Base-by-base conservation (phyloP, 2,888 invertebrate genomes). In the Aquatica leii region DNA sequence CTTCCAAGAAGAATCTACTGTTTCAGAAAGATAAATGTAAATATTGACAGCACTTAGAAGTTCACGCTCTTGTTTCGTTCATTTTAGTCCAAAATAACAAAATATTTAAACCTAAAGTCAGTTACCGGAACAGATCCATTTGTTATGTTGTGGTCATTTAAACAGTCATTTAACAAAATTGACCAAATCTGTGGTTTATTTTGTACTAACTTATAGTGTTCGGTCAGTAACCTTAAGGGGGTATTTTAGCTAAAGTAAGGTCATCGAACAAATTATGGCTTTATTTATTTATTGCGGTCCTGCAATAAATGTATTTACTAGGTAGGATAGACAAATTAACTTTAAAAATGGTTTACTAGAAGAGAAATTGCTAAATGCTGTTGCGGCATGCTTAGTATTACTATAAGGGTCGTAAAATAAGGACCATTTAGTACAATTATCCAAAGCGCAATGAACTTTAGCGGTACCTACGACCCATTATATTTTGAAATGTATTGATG, bases 111-210 rank as follows among this genome's bases (percentile, higher is more conserved):
- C 43, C 34, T 20, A 59, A 53, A 12, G n/a, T 34, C 46, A 53
- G 52, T 40, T 37, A 15, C 54, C 54, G 40, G 46, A 55, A 60
- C 54, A 50, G 54, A 60, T 60, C 54, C 20, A 60, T 60, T 60
- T 24, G 60, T 60, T 55, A 49, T 60, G 40, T 60, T 60, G 35
- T 60, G 60, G 49, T 54, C 54, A 60, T 49, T 55, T n/a, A 54
- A 53, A 59, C 40, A 4, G 59, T n/a, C 18, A 34, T 51, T 51
- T 53, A 43, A 52, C 41, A 34, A 62, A 62, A 56, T 20, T 52
- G 56, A 56, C 61, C 61, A 56, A 56, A 55, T 56, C 18, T 62
- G 61, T 62, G 61, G 61, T 62, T 62, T 56, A 62, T 62, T 62
- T 56, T 41, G 61, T 46, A 46, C 11, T 18, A 46, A 46, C n/a